A percentile compares a stretch with the other conserved stretches of the same genome.
phyloP scores from a whole-genome alignment of 1,140 invertebrate genomes.

The Orius insidiosus region DNA sequence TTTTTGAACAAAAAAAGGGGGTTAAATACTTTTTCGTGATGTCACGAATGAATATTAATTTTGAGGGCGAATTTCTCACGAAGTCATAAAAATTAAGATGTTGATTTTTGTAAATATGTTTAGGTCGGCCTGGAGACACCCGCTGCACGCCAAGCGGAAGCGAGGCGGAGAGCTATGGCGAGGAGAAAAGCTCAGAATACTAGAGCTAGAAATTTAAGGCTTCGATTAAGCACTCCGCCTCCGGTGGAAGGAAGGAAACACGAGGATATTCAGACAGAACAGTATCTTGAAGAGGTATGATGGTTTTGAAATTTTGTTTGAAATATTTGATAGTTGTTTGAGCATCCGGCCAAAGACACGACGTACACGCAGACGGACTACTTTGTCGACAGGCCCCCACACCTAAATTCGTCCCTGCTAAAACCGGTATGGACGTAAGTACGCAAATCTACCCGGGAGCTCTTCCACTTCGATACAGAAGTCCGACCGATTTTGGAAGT shows the following conservation, averaged over 20 bases:
- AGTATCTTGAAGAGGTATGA: slow-evolving; percentile 65
- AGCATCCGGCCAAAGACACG: slow-evolving; percentile 31
- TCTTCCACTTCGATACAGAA: slow-evolving; percentile 80
- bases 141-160: slow-evolving; percentile 36
- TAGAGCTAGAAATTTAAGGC: slow-evolving; percentile 27
- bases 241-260: slow-evolving; percentile 60
- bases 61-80: too few relatives aligned
- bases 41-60: too few relatives aligned
- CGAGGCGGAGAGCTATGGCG: slow-evolving; percentile 37
- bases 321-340: slow-evolving; percentile 40
- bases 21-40: too few relatives aligned
- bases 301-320: not conserved
- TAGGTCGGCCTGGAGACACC: slow-evolving; percentile 28
- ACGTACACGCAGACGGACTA: slow-evolving; percentile 61
- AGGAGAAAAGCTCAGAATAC: slow-evolving; percentile 34
- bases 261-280: slow-evolving; percentile 71
- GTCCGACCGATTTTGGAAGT: slow-evolving; percentile 74
- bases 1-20: too few relatives aligned
- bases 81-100: too few relatives aligned
- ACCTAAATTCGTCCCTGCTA: slow-evolving; percentile 56
- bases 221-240: slow-evolving; percentile 43
- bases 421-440: slow-evolving; percentile 54
- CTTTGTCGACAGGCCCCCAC: slow-evolving; percentile 59
- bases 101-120: not conserved
- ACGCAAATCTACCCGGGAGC: slow-evolving; percentile 79